Conservation (phyloP, 2,888 invertebrate species). For the Ischnura elegans region DNA sequence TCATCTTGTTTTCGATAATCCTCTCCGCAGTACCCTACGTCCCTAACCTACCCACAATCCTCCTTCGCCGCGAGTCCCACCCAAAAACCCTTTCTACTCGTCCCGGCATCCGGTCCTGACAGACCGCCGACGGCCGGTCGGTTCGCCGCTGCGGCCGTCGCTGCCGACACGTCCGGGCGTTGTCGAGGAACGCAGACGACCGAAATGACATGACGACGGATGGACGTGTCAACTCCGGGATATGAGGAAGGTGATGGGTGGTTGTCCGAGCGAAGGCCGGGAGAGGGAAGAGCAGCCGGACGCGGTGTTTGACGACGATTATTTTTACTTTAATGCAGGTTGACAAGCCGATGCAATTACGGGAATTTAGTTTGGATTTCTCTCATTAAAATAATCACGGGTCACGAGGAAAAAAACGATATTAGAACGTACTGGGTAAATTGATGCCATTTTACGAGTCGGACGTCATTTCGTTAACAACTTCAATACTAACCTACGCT, state of each 20-base stretch:
- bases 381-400: neutral
- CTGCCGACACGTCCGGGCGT: slow-evolving; percentile 24
- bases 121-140: neutral
- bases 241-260: neutral
- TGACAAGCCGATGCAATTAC: neutral
- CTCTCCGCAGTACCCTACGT: too few species aligned
- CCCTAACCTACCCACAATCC: too few species aligned
- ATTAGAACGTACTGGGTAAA: neutral
- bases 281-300: neutral
- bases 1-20: neutral
- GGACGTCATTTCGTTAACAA: neutral
- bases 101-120: neutral
- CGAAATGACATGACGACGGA: neutral
- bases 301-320: neutral
- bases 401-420: neutral
- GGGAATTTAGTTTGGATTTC: neutral
- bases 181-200: neutral
- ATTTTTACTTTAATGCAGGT: neutral
- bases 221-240: neutral
- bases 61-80: neutral
- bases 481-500: neutral
- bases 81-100: neutral
- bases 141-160: neutral
- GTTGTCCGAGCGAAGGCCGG: neutral
- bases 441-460: neutral